These are phyloP conservation scores for Eumacrocentrus americanus DNA, from an alignment of 2,888 invertebrate species.

Conservation along the genomic window DNA sequence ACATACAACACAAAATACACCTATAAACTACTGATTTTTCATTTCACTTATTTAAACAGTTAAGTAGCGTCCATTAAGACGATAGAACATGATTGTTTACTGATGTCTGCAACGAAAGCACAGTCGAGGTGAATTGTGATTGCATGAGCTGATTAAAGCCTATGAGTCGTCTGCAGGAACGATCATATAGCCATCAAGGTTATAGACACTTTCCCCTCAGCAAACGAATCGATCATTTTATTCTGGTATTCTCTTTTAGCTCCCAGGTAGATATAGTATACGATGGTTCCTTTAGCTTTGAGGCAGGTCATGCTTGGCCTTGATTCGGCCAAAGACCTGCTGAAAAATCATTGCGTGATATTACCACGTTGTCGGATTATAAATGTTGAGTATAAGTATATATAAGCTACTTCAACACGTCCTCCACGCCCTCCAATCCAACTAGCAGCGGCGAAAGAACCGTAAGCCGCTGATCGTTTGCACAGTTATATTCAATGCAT, in stretches of 20 bases:
- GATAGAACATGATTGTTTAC: too few relatives aligned
- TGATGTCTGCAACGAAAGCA: too few relatives aligned
- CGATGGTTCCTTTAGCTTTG: conserved; percentile 1
- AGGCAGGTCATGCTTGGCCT: conserved; percentile 23
- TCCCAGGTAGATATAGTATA: too few relatives aligned
- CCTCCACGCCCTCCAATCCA: conserved; percentile 10
- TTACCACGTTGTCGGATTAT: conserved; percentile 13
- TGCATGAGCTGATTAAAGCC: conserved; percentile 2
- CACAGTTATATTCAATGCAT: conserved; percentile 2
- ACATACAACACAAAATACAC: too few relatives aligned
- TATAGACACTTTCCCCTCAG: conserved; percentile 9
- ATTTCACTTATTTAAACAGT: too few relatives aligned
- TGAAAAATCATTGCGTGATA: conserved; percentile 18
- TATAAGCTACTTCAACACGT: background rate
- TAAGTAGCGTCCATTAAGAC: too few relatives aligned
- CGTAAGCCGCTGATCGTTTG: conserved; percentile 4
- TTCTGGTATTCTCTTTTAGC: background rate
- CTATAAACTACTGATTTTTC: too few relatives aligned
- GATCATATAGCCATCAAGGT: conserved; percentile 10
- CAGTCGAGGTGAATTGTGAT: conserved; percentile 6
- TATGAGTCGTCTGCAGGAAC: conserved; percentile 4
- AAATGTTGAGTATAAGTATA: background rate
- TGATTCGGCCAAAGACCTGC: conserved; percentile 19
- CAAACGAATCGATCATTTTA: conserved; percentile 8
- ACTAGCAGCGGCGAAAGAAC: conserved; percentile 4